Base-by-base conservation (phyloP, 2,113 vertebrate genomes). In the Cettia cetti region DNA sequence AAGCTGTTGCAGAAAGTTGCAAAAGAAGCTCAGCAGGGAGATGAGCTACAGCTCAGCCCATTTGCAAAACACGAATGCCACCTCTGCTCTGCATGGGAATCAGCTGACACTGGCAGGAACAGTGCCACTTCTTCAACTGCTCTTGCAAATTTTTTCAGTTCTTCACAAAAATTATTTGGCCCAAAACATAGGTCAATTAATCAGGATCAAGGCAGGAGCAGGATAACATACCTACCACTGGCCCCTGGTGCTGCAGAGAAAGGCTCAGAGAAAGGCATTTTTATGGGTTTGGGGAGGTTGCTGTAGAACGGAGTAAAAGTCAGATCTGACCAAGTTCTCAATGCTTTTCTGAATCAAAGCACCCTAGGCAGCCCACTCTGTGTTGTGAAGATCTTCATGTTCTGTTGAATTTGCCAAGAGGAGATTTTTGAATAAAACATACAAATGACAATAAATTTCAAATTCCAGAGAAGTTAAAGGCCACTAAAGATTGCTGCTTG, bases 1-100 rank as follows among this genome's bases (percentile, higher is more conserved):
- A 76, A 85, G 57, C 53, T 85, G 77, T 50, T 92, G 94, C 79
- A 57, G 85, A 94, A 95, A 93, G 71, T 97, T 95, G 94, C 75
- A 66, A 33, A 74, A 74, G 82, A 56, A 77, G 57, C 89, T 63
- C 19, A 82, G 93, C 84, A 50, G 54, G 6, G 59, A 78, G 94
- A 87, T 71, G 81, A 94, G 77, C 86, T 82, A 53, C 50, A 86
- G 56, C 69, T 82, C 44, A 10, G 65, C 61, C 89, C 86, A 10
- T 90, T 79, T 92, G 79, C 61, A 54, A 72, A 93, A 72, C 61
- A 66, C 3, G 3, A 94, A 82, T 27, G 61, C 84, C 91, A 45
- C 91, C 70, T 72, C 89, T 40, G 3, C 78, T 87, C 2, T 0
- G 2, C 42, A 39, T 8, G 7, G 75, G 56, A 57, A 92, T 77